Evolutionary conservation across 2,888 invertebrate genomes (phyloP).

Genomic region (Limenitis camilla): DNA sequence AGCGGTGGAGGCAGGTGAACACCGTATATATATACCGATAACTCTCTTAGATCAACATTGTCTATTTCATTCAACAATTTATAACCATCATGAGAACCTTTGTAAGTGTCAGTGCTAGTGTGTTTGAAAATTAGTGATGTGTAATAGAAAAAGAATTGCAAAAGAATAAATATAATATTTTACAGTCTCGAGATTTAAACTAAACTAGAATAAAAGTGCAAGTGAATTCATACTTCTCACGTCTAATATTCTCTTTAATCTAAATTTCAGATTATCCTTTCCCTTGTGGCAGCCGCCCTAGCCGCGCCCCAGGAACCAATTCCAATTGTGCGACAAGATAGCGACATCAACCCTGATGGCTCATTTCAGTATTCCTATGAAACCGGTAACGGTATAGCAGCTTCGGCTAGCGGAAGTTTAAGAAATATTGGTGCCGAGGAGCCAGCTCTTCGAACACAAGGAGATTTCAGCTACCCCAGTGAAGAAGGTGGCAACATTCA

Average conservation of each 20-base stretch:
- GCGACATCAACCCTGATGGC: constrained; percentile 75
- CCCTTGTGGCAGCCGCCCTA: constrained; percentile 48
- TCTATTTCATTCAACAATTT: constrained; percentile 60
- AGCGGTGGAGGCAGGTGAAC: constrained; percentile 61
- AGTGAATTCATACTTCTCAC: background rate
- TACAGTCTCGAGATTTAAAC: background rate
- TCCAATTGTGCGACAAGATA: constrained; percentile 71
- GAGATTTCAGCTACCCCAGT: constrained; percentile 76
- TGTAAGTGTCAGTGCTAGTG: constrained; percentile 64
- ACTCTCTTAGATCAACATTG: constrained; percentile 62
- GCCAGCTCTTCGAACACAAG: constrained; percentile 73
- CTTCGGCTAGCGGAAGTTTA: constrained; percentile 70
- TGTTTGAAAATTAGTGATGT: constrained; percentile 12
- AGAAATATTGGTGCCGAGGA: constrained; percentile 72
- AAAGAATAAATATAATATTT: background rate
- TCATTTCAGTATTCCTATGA: constrained; percentile 75
- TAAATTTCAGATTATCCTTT: constrained; percentile 52
- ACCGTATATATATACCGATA: constrained; percentile 65
- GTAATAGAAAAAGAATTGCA: background rate
- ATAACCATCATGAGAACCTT: constrained; percentile 65
- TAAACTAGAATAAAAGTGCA: background rate
- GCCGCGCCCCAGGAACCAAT: constrained; percentile 63
- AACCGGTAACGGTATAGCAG: constrained; percentile 78
- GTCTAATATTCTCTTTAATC: background rate
- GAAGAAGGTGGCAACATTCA: constrained; percentile 77